Conservation (phyloP, 2,888 invertebrate species). For the Steromphala cineraria region DNA sequence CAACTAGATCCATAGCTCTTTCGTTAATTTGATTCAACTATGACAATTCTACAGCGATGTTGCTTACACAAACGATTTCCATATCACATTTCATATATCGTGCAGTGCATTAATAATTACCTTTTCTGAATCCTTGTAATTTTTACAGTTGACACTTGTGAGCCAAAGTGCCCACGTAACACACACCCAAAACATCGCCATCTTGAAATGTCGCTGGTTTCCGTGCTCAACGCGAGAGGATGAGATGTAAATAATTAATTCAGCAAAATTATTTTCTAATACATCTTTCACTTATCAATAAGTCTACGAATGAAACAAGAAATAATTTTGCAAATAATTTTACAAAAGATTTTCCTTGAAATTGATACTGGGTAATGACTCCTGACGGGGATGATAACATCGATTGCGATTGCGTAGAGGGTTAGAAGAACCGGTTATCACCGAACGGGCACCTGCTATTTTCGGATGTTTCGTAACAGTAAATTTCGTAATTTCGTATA, state of each 20-base stretch:
- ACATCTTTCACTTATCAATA: not conserved
- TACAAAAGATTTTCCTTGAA: too few relatives aligned
- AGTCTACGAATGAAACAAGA: not conserved
- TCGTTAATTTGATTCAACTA: too few relatives aligned
- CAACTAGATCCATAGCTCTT: too few relatives aligned
- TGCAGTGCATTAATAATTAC: slow-evolving; percentile 40
- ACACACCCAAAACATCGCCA: slow-evolving; percentile 59
- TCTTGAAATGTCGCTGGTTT: slow-evolving; percentile 44
- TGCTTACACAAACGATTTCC: not conserved
- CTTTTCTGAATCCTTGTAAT: slow-evolving; percentile 67
- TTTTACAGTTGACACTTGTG: slow-evolving; percentile 41
- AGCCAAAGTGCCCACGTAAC: slow-evolving; percentile 67
- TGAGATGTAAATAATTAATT: not conserved
- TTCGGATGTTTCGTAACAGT: too few relatives aligned
- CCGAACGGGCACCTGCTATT: too few relatives aligned
- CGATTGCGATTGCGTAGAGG: not conserved
- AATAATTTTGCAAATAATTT: too few relatives aligned
- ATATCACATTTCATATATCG: not conserved
- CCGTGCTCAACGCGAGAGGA: not conserved
- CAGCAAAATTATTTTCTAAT: not conserved
- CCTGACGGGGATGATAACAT: too few relatives aligned
- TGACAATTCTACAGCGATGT: too few relatives aligned
- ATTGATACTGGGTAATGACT: too few relatives aligned
- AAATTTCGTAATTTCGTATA: too few relatives aligned
- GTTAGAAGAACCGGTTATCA: not conserved